Evolutionary conservation across 2,888 invertebrate species (phyloP), one percentile per base, ranked within the genome.

Genomic region (Acrobasis suavella): DNA sequence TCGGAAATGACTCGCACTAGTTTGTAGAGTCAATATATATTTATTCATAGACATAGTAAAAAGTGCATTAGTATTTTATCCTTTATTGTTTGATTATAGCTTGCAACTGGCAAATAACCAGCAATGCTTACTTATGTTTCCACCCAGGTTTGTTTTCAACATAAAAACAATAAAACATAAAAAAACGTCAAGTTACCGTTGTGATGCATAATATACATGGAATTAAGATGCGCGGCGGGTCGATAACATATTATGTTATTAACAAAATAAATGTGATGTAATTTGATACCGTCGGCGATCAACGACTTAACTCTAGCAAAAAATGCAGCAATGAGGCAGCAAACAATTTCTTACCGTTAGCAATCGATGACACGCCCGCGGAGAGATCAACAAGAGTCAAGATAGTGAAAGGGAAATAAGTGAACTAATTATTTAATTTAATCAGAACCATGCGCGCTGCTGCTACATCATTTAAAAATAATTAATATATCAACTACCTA

Each of bases 281-380:
- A 52, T 22, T 52, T 32, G 32, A n/a, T 12, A n/a, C 52, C 12
- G 8, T n/a, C 46, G 14, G 46, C 46, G 14, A 15, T 38, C 15
- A 14, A 51, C 22, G 22, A 10, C 51, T 52, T 17, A 32, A 14
- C 8, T 52, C 52, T 32, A 9, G 52, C 46, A 32, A 22, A 32
- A 52, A 32, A 52, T 52, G 14, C 14, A 1, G n/a, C 37, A 38
- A 54, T 54, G 55, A 56, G 37, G 12, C 42, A 56, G 32, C 55
- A 56, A 17, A 42, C 55, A 56, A 17, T 56, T 56, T 56, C 42
- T 56, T 56, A 56, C 55, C 55, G 55, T 56, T 56, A 56, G 17
- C 39, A n/a, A 54, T 54, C 38, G 42, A 56, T 56, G 7, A 17
- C 39, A 16, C 55, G 14, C 39, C 55, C 52, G 32, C 32, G 12